Percentiles rank a stretch among this genome's conserved stretches.
phyloP scores from a whole-genome alignment of 2,797 vertebrate genomes.

The Rhinichthys osculus region DNA sequence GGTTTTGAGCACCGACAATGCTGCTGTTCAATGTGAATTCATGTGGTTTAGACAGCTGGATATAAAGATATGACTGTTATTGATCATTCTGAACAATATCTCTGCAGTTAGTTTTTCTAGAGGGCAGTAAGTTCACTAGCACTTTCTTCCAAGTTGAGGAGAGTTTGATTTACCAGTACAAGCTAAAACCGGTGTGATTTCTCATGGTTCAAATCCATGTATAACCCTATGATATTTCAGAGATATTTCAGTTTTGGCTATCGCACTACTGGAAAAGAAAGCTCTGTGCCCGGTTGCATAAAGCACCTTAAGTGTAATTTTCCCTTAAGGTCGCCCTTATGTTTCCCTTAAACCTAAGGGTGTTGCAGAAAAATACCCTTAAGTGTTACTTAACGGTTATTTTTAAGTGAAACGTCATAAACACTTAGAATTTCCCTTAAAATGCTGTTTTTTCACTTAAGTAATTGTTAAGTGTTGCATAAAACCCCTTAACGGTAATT shows the following conservation, averaged over 20 bases:
- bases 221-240: neutral
- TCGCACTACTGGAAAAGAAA: neutral
- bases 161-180: neutral
- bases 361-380: too few relatives aligned
- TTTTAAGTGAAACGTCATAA: too few relatives aligned
- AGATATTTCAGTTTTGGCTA: conserved; percentile 5
- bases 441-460: too few relatives aligned
- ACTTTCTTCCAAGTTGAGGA: neutral
- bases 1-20: neutral
- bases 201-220: neutral
- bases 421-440: too few relatives aligned
- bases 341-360: too few relatives aligned
- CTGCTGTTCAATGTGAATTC: neutral
- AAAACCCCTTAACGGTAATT: too few relatives aligned
- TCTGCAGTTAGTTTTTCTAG: neutral
- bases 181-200: conserved; percentile 18
- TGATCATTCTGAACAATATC: conserved; percentile 9
- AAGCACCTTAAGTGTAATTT: too few relatives aligned
- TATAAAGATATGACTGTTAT: conserved; percentile 7
- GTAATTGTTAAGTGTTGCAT: too few relatives aligned
- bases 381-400: too few relatives aligned
- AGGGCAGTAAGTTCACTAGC: neutral
- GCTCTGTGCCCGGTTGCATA: too few relatives aligned
- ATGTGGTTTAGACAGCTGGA: conserved; percentile 8
- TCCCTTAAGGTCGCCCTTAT: too few relatives aligned